Conservation (phyloP, 2,113 vertebrate genomes). For the Oophaga pumilio region DNA sequence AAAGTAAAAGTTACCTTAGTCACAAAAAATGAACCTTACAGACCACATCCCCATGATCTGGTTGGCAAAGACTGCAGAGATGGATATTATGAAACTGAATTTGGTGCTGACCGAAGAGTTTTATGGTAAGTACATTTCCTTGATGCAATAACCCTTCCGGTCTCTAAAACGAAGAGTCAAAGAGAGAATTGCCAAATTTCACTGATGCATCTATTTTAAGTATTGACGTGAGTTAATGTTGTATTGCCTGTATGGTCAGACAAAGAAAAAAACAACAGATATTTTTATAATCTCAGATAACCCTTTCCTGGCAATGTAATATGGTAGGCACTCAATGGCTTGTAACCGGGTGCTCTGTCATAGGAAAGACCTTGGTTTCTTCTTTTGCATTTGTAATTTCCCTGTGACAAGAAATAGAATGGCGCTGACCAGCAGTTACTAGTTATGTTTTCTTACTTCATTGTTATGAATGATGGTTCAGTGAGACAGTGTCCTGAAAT, state of each 20-base stretch:
- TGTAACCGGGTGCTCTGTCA: no score
- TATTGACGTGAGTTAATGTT: neutral
- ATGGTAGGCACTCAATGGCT: no score
- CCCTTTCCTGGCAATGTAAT: no score
- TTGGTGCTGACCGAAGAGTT: constrained; percentile 90
- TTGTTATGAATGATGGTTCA: neutral
- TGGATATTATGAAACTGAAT: constrained; percentile 94
- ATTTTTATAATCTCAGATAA: no score
- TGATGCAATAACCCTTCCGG: constrained; percentile 3
- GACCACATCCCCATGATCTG: constrained; percentile 94
- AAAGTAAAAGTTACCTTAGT: constrained; percentile 92
- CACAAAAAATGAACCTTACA: constrained; percentile 92
- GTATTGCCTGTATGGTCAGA: no score
- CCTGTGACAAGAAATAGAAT: neutral
- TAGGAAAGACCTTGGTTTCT: no score
- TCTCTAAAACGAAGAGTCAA: neutral
- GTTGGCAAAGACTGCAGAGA: constrained; percentile 97
- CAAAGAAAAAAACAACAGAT: no score
- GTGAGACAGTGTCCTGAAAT: neutral
- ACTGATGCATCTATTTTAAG: neutral
- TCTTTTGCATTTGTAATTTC: no score
- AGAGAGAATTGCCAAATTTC: neutral
- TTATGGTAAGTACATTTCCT: constrained; percentile 83
- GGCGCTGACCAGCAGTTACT: neutral
- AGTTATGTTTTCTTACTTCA: neutral